phyloP scores from a whole-genome alignment of 2,797 vertebrate species.

The Amblyraja radiata region DNA sequence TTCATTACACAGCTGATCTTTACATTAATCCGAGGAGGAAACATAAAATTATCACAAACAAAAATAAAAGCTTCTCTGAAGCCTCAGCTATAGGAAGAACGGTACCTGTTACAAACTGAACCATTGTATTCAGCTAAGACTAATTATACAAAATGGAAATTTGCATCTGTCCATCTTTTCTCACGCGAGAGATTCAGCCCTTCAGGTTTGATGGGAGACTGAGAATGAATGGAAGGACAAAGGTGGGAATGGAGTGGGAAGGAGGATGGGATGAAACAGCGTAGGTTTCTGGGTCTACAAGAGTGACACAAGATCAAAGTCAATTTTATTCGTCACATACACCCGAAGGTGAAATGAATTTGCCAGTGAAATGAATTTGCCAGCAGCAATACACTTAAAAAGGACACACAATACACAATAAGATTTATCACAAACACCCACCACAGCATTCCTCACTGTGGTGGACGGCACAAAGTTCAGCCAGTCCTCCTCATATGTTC shows the following conservation, averaged over 20 bases:
- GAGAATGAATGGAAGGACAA: background rate
- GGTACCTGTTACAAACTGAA: background rate
- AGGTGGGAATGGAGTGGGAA: background rate
- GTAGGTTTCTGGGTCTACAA: background rate
- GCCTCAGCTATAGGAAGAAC: background rate
- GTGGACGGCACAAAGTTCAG: too few relatives aligned
- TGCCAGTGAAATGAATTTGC: too few relatives aligned
- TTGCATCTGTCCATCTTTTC: background rate
- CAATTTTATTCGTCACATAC: too few relatives aligned
- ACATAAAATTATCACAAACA: background rate
- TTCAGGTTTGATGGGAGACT: background rate
- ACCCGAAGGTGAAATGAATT: too few relatives aligned
- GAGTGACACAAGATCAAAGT: background rate
- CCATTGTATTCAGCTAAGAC: background rate
- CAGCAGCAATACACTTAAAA: too few relatives aligned
- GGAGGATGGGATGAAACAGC: background rate
- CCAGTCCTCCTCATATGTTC: too few relatives aligned
- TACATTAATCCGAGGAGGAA: background rate
- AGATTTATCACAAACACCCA: too few relatives aligned
- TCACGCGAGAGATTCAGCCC: background rate
- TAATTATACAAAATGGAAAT: background rate
- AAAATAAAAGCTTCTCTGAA: background rate
- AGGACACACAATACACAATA: too few relatives aligned
- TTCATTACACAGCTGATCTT: slow-evolving; percentile 6
- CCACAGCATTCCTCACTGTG: too few relatives aligned